phyloP scores from a whole-genome alignment of 2,797 vertebrate genomes.

The Epinephelus malabaricus region DNA sequence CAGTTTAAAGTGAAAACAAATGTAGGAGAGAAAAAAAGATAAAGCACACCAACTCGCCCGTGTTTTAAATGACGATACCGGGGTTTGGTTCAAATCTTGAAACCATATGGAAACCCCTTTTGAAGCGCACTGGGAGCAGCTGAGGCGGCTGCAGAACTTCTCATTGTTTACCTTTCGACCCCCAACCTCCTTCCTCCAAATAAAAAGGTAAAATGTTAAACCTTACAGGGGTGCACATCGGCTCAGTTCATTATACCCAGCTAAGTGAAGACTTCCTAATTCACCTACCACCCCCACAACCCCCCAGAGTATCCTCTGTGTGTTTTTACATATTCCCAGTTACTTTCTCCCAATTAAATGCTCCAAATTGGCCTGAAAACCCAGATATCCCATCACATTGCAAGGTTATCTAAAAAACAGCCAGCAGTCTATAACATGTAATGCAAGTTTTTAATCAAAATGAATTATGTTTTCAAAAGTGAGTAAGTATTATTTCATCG shows the following conservation, averaged over 20 bases:
- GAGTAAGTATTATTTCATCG: constrained; percentile 70
- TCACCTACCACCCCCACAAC: constrained; percentile 56
- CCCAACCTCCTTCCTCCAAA: constrained; percentile 77
- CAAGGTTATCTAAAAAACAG: constrained; percentile 68
- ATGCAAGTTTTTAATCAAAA: constrained; percentile 68
- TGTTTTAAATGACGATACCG: constrained; percentile 68
- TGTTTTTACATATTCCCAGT: constrained; percentile 59
- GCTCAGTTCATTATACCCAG: constrained; percentile 80
- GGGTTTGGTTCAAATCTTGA: constrained; percentile 73
- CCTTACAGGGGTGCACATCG: constrained; percentile 76
- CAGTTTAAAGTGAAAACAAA: constrained; percentile 51
- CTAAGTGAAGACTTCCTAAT: constrained; percentile 84
- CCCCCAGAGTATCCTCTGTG: constrained; percentile 59
- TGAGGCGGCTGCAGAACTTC: constrained; percentile 74
- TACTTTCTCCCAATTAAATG: constrained; percentile 58
- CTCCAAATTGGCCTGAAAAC: constrained; percentile 58
- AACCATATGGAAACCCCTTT: constrained; percentile 82
- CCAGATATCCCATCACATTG: constrained; percentile 41
- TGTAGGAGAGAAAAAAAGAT: constrained; percentile 5
- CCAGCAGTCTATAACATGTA: constrained; percentile 36
- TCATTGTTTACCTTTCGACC: constrained; percentile 84
- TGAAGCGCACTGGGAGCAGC: constrained; percentile 79
- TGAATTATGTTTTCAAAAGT: constrained; percentile 67
- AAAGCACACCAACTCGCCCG: neutral
- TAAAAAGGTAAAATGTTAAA: constrained; percentile 78